Evolutionary conservation across 2,113 vertebrate genomes (phyloP).

Genomic region (Oplegnathus fasciatus): DNA sequence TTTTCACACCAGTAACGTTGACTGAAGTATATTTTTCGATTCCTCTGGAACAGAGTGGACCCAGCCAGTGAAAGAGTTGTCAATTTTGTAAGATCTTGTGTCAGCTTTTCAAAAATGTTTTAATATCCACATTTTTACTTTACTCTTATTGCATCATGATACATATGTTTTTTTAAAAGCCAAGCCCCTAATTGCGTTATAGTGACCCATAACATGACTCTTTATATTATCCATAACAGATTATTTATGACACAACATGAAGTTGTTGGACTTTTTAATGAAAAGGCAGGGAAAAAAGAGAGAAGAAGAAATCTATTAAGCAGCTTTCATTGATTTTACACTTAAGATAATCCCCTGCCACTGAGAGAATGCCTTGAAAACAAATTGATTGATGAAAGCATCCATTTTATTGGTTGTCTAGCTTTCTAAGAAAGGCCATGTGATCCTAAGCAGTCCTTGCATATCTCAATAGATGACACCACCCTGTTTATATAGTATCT

Average conservation of each 20-base stretch:
- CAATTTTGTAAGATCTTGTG: not conserved
- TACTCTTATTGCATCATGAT: not conserved
- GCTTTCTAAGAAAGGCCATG: slow-evolving; percentile 9
- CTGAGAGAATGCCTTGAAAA: slow-evolving; percentile 42
- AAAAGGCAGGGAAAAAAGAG: not conserved
- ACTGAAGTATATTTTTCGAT: slow-evolving; percentile 24
- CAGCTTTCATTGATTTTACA: slow-evolving; percentile 57
- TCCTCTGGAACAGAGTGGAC: not conserved
- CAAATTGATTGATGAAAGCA: slow-evolving; percentile 56
- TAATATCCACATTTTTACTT: not conserved
- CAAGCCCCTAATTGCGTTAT: not conserved
- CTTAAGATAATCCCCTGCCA: slow-evolving; percentile 39
- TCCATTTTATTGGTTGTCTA: slow-evolving; percentile 42
- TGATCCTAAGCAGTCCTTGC: not conserved
- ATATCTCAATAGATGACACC: not conserved
- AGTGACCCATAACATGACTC: not conserved
- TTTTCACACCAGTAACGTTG: slow-evolving; percentile 23
- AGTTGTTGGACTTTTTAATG: not conserved
- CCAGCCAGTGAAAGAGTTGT: not conserved
- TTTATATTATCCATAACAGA: not conserved
- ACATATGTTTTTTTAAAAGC: not conserved
- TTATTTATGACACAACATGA: slow-evolving; percentile 13
- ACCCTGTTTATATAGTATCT: not conserved
- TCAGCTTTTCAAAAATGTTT: not conserved
- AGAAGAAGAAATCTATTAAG: slow-evolving; percentile 10